Evolutionary conservation across 2,888 invertebrate genomes (phyloP).

Genomic region (Nomada ferruginata): DNA sequence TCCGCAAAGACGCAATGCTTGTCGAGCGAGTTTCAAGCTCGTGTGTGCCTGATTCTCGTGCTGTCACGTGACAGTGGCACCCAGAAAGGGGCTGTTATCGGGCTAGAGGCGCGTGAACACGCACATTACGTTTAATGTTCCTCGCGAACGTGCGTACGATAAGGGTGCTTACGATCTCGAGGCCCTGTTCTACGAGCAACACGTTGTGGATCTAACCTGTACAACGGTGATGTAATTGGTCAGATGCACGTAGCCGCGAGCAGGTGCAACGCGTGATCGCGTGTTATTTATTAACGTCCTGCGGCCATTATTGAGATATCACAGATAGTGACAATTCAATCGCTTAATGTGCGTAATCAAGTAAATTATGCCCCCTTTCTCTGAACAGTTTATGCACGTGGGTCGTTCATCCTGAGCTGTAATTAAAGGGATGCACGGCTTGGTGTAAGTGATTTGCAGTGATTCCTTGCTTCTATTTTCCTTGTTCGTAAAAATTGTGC

Average conservation of each 20-base stretch:
- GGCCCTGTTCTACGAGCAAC: slow-evolving; percentile 61
- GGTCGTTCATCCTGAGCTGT: background rate
- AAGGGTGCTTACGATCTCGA: slow-evolving; percentile 62
- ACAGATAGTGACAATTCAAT: slow-evolving; percentile 49
- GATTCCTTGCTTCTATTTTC: background rate
- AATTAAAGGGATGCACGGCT: slow-evolving; percentile 11
- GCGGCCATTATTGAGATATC: slow-evolving; percentile 42
- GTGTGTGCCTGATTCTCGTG: slow-evolving; percentile 31
- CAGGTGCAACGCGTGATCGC: slow-evolving; percentile 44
- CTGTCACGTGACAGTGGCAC: slow-evolving; percentile 39
- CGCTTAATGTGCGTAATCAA: slow-evolving; percentile 32
- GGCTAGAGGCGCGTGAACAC: slow-evolving; percentile 65
- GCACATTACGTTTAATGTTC: slow-evolving; percentile 66
- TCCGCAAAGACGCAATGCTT: background rate
- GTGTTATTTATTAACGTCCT: slow-evolving; percentile 63
- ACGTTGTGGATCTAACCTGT: slow-evolving; percentile 61
- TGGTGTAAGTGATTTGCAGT: too few species aligned
- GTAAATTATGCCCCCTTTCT: slow-evolving; percentile 28
- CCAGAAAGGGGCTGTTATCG: slow-evolving; percentile 60
- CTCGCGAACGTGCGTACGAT: slow-evolving; percentile 65
- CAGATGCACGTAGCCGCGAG: slow-evolving; percentile 51
- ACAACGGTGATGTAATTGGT: slow-evolving; percentile 54
- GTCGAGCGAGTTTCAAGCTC: slow-evolving; percentile 9
- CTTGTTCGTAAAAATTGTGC: too few species aligned
- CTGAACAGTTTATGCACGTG: background rate